Base-by-base conservation (phyloP, 2,113 vertebrate species). In the Paramisgurnus dabryanus region DNA sequence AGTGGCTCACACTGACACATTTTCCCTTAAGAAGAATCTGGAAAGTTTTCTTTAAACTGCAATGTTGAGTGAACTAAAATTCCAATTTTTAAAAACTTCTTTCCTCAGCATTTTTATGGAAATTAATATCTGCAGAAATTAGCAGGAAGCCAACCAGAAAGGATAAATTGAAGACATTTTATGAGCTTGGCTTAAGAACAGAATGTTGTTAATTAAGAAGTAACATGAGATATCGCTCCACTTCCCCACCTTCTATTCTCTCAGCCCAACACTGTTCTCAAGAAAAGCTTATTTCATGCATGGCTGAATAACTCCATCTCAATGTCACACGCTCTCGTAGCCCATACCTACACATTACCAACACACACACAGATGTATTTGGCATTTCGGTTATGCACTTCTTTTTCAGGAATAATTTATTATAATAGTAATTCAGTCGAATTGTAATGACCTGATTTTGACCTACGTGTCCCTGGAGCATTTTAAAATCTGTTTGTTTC, bases 231-330 rank as follows among this genome's bases (percentile, higher is more conserved):
- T 87, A 85, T 83, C 83, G 87, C 83, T 67, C 82, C 22, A 57
- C 60, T 41, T 82, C 82, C 53, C 84, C 60, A 65, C 34, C 66
- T 60, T 9, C 17, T 58, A 40, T 63, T 22, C 41, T 61, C 72
- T 47, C 58, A 75, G 17, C 82, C 66, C 58, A 77, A 9, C 73
- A 82, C 71, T 86, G 88, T 88, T 87, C 83, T 82, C 78, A 45
- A 18, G 82, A 82, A 89, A 89, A 91, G 86, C 89, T 89, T 89
- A 90, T 92, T 93, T 93, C 90, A 92, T 87, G 89, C 87, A 87
- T 83, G 87, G 87, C 72, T 82, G 89, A 88, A 80, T 77, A 69
- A 79, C 80, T 82, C 68, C 84, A 61, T 81, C 76, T 66, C 79
- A 58, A 61, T 47, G 53, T 77, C 68, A 67, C n/a, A 18, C 41